Conservation (phyloP, 2,888 invertebrate genomes). For the Gonocerus acuteangulatus region DNA sequence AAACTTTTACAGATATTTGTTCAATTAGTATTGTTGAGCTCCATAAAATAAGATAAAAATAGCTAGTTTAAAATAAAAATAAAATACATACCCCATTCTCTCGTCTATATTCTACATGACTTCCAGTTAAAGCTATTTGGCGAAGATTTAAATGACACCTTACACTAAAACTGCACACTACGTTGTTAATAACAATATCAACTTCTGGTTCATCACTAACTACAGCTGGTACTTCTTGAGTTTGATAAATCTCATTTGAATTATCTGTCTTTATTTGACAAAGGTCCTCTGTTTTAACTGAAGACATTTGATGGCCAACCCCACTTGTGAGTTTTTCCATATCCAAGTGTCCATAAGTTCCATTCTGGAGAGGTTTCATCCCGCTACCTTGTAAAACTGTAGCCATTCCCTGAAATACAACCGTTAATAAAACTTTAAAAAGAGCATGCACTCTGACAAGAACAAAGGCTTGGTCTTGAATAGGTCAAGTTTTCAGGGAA, state of each 20-base stretch:
- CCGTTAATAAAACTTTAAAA: background rate
- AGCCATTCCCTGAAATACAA: conserved; percentile 52
- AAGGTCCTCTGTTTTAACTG: conserved; percentile 2
- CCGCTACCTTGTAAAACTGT: conserved; percentile 77
- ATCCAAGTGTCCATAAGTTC: conserved; percentile 44
- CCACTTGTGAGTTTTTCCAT: conserved; percentile 26
- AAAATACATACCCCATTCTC: conserved; percentile 79
- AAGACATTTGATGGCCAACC: conserved; percentile 10
- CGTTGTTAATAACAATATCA: conserved; percentile 95
- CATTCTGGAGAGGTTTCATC: conserved; percentile 65
- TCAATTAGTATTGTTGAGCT: no score
- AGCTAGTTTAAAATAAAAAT: no score
- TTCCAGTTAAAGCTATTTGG: conserved; percentile 84
- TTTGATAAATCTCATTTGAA: background rate
- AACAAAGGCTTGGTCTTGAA: no score
- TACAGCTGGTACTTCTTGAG: background rate
- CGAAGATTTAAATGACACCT: conserved; percentile 92
- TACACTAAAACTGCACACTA: conserved; percentile 93
- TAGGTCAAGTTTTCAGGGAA: no score
- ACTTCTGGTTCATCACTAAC: conserved; percentile 61
- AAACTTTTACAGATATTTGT: no score
- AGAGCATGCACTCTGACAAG: no score
- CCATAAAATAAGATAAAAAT: no score
- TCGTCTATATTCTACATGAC: conserved; percentile 88
- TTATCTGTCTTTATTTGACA: conserved; percentile 7